These are phyloP conservation scores for Pipistrellus pipistrellus DNA, from an alignment of 2,797 vertebrate genomes.

Conservation along the genomic window DNA sequence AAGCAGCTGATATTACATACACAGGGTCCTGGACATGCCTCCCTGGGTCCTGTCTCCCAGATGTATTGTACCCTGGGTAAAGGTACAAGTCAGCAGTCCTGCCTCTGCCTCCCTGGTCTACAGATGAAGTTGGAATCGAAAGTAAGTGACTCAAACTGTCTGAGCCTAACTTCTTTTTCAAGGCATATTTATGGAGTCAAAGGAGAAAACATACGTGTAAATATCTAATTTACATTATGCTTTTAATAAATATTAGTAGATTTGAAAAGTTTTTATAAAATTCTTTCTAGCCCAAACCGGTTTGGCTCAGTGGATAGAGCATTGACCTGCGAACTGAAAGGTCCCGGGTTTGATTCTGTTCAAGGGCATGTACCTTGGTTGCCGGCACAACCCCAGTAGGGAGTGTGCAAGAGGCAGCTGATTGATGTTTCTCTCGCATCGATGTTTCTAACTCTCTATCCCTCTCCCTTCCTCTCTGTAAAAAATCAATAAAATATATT, in stretches of 20 bases:
- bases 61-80: background rate
- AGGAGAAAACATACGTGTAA: background rate
- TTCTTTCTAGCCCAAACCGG: background rate
- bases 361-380: too few relatives aligned
- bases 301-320: too few relatives aligned
- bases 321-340: too few relatives aligned
- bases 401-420: too few relatives aligned
- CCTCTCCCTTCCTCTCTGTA: too few relatives aligned
- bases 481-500: too few relatives aligned
- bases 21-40: background rate
- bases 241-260: background rate
- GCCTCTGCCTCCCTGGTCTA: background rate
- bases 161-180: background rate
- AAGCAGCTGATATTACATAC: background rate
- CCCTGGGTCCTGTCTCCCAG: background rate
- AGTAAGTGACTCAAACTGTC: conserved; percentile 1
- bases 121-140: background rate
- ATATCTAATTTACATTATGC: background rate
- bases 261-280: background rate
- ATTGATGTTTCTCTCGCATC: too few relatives aligned
- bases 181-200: background rate
- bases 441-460: too few relatives aligned
- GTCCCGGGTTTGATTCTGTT: too few relatives aligned
- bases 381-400: too few relatives aligned
- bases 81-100: background rate